Base-by-base conservation (phyloP, 2,113 vertebrate genomes). In the Nasalis larvatus region DNA sequence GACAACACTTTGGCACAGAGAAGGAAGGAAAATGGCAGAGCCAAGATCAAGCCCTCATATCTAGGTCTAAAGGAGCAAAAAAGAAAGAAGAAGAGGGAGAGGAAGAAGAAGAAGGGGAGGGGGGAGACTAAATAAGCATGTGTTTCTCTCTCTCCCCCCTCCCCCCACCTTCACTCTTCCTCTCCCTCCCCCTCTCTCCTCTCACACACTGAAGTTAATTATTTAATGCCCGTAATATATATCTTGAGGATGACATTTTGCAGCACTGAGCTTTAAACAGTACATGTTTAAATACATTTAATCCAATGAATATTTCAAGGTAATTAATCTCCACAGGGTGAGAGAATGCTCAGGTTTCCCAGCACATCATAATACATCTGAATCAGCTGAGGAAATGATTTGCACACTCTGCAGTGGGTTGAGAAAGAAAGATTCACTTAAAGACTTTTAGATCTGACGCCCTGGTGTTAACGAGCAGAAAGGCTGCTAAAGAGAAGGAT, bases 231-330 rank as follows among this genome's bases (percentile, higher is more conserved):
- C n/a, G 18, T 84, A 96, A 93, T 94, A 93, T 88, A 92, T 87
- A 87, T 94, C 95, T 95, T 87, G 83, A 90, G 76, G 47, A 92
- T 92, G 95, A 92, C 86, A 95, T 96, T 95, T 96, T 95, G 90
- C 95, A 52, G 95, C 47, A 27, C 94, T 56, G 92, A 94, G 95
- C 77, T 97, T 98, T 97, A 97, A 98, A 96, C 84, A 66, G 84
- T 69, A 82, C 90, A 27, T 85, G 89, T 96, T 97, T 96, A 97
- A 97, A 95, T 94, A 93, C 93, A 97, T 98, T 96, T 97, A 96
- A 97, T 97, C 96, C 90, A 83, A 96, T 96, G 96, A 97, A 80
- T 97, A 97, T 96, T 97, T 97, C 95, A 96, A 95, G 96, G 95
- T 96, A 94, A 98, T 98, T 97, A 97, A 97, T 98, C 92, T 97